phyloP scores from a whole-genome alignment of 2,888 invertebrate genomes.

The Andrena hattorfiana region DNA sequence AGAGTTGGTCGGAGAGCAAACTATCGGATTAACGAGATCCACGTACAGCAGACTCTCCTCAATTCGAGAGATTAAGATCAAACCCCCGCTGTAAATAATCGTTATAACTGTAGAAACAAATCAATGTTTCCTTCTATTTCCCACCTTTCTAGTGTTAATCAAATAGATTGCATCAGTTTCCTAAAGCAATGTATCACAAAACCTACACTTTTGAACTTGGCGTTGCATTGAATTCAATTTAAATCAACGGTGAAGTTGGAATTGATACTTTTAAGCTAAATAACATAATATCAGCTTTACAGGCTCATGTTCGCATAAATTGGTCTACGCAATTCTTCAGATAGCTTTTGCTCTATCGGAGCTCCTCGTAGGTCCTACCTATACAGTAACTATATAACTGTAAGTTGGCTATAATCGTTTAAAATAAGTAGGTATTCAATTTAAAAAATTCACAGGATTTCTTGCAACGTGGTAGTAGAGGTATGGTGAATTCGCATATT shows the following conservation, averaged over 20 bases:
- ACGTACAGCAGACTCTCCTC: conserved; percentile 22
- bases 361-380: no score
- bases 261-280: no score
- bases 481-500: no score
- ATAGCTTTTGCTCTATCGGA: no score
- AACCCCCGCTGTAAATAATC: conserved; percentile 30
- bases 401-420: no score
- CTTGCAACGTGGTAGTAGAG: no score
- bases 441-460: no score
- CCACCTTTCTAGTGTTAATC: conserved; percentile 3
- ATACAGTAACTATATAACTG: no score
- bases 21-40: conserved; percentile 45
- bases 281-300: no score
- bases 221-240: neutral
- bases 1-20: conserved; percentile 51
- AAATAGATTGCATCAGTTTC: neutral
- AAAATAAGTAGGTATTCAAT: no score
- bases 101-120: conserved; percentile 30
- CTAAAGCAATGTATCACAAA: neutral
- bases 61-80: conserved; percentile 43
- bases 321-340: no score
- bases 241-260: neutral
- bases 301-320: no score
- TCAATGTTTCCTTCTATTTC: neutral
- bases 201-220: neutral